Evolutionary conservation across 2,888 invertebrate genomes (phyloP), one percentile per base, ranked within the genome.

Genomic region (Brenthis hecate): DNA sequence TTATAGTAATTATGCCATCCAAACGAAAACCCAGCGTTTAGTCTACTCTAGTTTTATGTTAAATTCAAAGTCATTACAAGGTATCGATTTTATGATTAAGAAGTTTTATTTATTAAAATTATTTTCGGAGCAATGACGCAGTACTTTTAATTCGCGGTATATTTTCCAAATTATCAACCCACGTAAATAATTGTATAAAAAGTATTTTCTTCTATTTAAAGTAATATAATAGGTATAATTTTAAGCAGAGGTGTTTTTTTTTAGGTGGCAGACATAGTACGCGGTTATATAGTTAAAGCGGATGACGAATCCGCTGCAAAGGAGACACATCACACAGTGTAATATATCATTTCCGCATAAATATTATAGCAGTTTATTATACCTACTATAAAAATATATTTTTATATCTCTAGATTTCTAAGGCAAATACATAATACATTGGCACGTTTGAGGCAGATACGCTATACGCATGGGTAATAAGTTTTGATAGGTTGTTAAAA

Each of bases 71-170:
- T 58, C 57, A 57, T 6, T 43, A 43, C 57, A 16, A 3, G 19
- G 28, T 58, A 58, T 58, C 48, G 58, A 58, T 58, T 23, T 58
- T 58, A 48, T 58, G 48, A 58, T 48, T 54, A 54, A 19, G 19
- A 48, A 58, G 14, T 48, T 14, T 13, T 14, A 36, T 36, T 48
- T 58, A 14, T 48, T 23, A 3, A 48, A 58, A 58, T 23, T 23
- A 19, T 19, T 23, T 58, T 58, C 48, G 23, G 48, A 58, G 48
- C 48, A 48, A 58, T 58, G 58, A 58, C 58, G 43, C 47, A n/a
- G 19, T 58, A 13, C 19, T 47, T 56, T 56, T 56, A 48, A 58
- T 58, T 19, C 58, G 14, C 16, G 58, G 43, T 23, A 47, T 19
- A 55, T 23, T 48, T 13, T 47, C 14, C 48, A 58, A 47, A 6